Base-by-base conservation (phyloP, 2,888 invertebrate species). In the Liposcelis brunnea region DNA sequence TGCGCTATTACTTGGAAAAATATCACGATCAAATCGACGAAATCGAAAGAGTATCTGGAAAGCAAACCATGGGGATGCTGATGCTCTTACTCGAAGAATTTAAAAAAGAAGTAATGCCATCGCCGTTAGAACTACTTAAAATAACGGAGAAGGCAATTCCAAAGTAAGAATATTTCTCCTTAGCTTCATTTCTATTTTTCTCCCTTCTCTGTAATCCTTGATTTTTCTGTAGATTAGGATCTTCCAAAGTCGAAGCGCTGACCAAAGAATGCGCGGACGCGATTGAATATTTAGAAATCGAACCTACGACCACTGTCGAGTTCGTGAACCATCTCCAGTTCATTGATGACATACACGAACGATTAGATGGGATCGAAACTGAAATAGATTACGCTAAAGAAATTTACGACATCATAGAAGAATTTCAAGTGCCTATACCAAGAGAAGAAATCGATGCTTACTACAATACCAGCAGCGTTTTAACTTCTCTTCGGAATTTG, bases 351-450 rank as follows among this genome's bases (percentile, higher is more conserved):
- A 59, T 66, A 40, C 61, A 16, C n/a, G 40, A 14, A 16, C 11
- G 26, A 14, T n/a, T 87, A 44, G 76, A 77, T 18, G 65, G 65
- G 18, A 69, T 91, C 55, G 85, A 87, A 57, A 66, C 71, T 38
- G 71, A 76, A 26, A 65, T 86, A 4, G 83, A 85, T 57, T 82
- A 87, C 58, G 74, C 83, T 5, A 79, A 84, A 52, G 85, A 90
- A 55, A 63, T 87, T 47, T 83, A 87, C 57, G 80, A 87, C 51
- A 70, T 89, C 3, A 82, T 86, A 65, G 83, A 85, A 47, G 79
- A 84, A 56, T 89, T 77, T 59, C 64, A 70, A 19, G 81, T 90
- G 47, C 68, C 72, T 0, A 73, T 82, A 43, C 73, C 80, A 1
- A 72, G 75, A 0, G 82, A 85, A 44, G 84, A 85, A 51, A 69